phyloP scores from a whole-genome alignment of 2,113 vertebrate species.

The Paramisgurnus dabryanus region DNA sequence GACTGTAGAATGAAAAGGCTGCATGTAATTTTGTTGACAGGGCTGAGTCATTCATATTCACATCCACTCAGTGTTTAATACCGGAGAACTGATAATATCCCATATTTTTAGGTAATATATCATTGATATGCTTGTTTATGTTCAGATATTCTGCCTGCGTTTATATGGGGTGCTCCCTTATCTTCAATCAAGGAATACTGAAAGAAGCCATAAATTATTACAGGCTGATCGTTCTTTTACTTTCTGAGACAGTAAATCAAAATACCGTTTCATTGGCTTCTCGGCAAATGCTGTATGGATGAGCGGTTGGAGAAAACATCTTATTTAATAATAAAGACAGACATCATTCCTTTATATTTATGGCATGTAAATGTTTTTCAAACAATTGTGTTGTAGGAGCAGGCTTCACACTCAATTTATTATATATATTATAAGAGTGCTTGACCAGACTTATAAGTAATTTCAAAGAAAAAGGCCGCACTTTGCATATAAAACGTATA shows the following conservation, averaged over 20 bases:
- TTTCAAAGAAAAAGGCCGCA: too few species aligned
- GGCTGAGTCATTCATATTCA: not conserved
- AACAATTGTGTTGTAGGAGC: too few species aligned
- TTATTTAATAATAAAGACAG: not conserved
- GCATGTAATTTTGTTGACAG: not conserved
- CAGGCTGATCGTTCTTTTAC: not conserved
- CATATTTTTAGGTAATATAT: conserved; percentile 2
- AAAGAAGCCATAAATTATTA: not conserved
- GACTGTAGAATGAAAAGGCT: not conserved
- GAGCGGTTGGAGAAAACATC: not conserved
- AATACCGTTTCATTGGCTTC: not conserved
- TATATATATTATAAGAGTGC: too few species aligned
- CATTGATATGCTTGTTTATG: conserved; percentile 1
- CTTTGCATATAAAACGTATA: too few species aligned
- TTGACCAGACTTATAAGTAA: too few species aligned
- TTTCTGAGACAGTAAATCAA: not conserved
- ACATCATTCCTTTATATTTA: too few species aligned
- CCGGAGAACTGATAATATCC: not conserved
- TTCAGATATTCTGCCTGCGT: not conserved
- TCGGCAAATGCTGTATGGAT: too few species aligned
- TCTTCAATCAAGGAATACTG: conserved; percentile 16
- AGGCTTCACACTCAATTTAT: too few species aligned
- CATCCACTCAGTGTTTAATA: not conserved
- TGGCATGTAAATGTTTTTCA: too few species aligned
- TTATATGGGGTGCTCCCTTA: not conserved